A percentile compares a stretch with the other conserved stretches of the same genome.
These are phyloP conservation scores for Limnephilus auricula DNA, from an alignment of 2,888 invertebrate species.

Conservation along the genomic window DNA sequence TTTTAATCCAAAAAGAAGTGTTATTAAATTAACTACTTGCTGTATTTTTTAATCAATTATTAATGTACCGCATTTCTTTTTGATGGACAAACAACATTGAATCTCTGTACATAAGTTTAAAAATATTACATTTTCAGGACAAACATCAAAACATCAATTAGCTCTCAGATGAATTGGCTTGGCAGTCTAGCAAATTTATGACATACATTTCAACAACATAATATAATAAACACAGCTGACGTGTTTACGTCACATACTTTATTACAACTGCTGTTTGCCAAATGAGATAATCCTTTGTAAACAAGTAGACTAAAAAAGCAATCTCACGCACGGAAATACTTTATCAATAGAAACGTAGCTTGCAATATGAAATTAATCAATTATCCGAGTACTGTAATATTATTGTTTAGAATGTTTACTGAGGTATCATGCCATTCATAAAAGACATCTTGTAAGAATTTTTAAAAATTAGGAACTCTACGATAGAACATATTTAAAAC, in stretches of 20 bases:
- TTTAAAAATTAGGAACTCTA: neutral
- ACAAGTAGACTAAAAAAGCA: neutral
- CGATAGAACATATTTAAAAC: too few relatives aligned
- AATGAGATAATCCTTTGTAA: slow-evolving; percentile 2
- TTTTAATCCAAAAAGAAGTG: too few relatives aligned
- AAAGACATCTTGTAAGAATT: neutral
- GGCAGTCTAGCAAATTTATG: neutral
- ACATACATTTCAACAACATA: neutral
- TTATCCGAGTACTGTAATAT: neutral
- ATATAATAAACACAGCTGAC: neutral
- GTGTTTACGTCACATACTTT: neutral
- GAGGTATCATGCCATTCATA: neutral
- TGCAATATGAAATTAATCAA: neutral
- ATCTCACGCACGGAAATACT: neutral
- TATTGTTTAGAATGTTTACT: neutral
- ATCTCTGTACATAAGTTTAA: neutral
- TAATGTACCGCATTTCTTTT: neutral
- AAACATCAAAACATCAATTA: neutral
- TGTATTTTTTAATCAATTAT: neutral
- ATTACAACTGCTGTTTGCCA: neutral
- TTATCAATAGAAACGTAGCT: neutral
- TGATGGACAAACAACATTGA: neutral
- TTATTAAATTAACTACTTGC: too few relatives aligned
- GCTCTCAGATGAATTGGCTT: neutral
- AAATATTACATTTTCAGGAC: neutral